Evolutionary conservation across 1,140 invertebrate genomes (phyloP).

Genomic region (Ostrea denselamellosa): DNA sequence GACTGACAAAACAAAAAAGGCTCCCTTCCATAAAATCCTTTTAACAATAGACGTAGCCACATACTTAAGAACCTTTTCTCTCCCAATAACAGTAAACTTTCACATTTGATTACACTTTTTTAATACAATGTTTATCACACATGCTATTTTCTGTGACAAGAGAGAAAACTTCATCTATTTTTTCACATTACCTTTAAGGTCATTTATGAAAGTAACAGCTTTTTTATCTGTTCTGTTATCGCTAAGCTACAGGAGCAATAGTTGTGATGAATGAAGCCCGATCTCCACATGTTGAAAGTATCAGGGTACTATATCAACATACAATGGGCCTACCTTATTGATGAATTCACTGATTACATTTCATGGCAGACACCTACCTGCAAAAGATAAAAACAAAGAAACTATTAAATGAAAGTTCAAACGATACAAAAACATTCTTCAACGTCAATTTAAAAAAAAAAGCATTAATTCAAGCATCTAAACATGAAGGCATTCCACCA

Average conservation of each 20-base stretch:
- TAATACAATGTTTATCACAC: too few relatives aligned
- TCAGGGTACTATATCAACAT: not conserved
- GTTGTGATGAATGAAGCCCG: not conserved
- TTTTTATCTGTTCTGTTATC: not conserved
- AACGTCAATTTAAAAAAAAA: not conserved
- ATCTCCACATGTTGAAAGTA: not conserved
- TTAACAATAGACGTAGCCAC: too few relatives aligned
- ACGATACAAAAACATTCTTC: slow-evolving; percentile 26
- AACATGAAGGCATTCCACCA: slow-evolving; percentile 27
- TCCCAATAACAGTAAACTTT: too few relatives aligned
- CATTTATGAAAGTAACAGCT: too few relatives aligned
- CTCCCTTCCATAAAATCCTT: not conserved
- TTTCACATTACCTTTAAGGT: too few relatives aligned
- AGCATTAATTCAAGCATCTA: slow-evolving; percentile 7
- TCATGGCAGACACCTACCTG: slow-evolving; percentile 28
- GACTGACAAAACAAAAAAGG: not conserved
- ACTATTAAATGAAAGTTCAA: slow-evolving; percentile 33
- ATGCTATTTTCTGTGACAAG: too few relatives aligned
- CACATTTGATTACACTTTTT: too few relatives aligned
- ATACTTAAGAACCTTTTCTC: too few relatives aligned
- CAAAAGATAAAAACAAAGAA: slow-evolving; percentile 30
- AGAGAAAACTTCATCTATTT: too few relatives aligned
- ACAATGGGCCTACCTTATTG: slow-evolving; percentile 13
- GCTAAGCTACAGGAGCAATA: not conserved
- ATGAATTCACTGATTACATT: slow-evolving; percentile 14